Evolutionary conservation across 1,140 invertebrate species (phyloP).

Genomic region (Parasteatoda tepidariorum): DNA sequence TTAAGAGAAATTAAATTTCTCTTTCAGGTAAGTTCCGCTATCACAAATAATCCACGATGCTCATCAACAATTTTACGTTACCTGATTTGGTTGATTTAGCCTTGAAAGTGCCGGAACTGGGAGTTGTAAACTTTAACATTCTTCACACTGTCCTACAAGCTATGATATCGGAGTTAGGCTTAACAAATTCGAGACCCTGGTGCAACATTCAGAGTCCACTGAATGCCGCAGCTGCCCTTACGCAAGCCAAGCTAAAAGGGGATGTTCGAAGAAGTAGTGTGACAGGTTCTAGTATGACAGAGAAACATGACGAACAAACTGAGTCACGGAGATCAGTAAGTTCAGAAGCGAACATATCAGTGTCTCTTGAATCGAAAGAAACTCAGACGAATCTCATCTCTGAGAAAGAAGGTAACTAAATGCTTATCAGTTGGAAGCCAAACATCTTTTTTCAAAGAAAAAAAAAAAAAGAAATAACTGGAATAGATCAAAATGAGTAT

Average conservation of each 20-base stretch:
- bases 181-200: background rate
- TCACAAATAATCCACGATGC: too few species aligned
- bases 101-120: conserved; percentile 21
- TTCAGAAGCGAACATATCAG: background rate
- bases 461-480: too few species aligned
- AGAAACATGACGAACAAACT: background rate
- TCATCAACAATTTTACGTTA: conserved; percentile 26
- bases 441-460: too few species aligned
- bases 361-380: too few species aligned
- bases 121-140: conserved; percentile 55
- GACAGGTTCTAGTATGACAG: background rate
- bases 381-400: too few species aligned
- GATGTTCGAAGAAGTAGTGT: background rate
- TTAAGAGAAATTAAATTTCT: too few species aligned
- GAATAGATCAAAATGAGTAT: too few species aligned
- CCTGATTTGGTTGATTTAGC: conserved; percentile 41
- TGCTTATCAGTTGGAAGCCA: too few species aligned
- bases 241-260: background rate
- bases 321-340: background rate
- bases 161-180: conserved; percentile 1
- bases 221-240: background rate
- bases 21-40: too few species aligned
- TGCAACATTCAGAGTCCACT: conserved; percentile 28
- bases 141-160: conserved; percentile 12
- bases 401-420: too few species aligned